Base-by-base conservation (phyloP, 2,797 vertebrate genomes). In the Chanos chanos region DNA sequence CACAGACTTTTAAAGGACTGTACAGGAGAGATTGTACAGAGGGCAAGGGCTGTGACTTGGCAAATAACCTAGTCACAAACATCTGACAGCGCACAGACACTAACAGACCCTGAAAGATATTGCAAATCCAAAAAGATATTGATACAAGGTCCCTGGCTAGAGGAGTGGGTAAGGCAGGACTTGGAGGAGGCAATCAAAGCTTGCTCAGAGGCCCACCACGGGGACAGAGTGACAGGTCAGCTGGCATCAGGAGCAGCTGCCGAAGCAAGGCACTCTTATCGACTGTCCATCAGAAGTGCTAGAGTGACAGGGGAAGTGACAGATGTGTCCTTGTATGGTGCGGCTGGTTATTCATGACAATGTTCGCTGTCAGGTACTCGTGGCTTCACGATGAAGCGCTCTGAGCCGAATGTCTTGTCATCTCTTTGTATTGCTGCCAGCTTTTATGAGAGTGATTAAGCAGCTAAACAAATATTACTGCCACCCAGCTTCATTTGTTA, bases 401-500 rank as follows among this genome's bases (percentile, higher is more conserved):
- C 30, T n/a, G 49, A 54, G 44, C 47, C 61, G 27, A 7, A 57
- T 54, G 33, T 63, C 50, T 50, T 44, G 44, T 39, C 64, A 40
- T 59, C 36, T 60, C 47, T 53, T 40, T 57, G 39, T 40, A 56
- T 70, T 44, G 40, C 50, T 61, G 56, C 49, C 39, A 61, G 44
- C 52, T 45, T 49, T 28, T 9, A 66, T 12, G 21, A 66, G 50
- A 59, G 41, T 62, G 34, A 50, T 43, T 66, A 57, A 39, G 34
- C 12, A 44, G 22, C 53, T 39, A 39, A 49, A 50, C 56, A 56
- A 55, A 50, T 34, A 33, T 28, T 54, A 59, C 36, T 36, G 30
- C 44, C 61, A 55, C 50, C 68, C 50, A 61, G n/a, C 70, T 65
- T 61, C 60, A 65, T 70, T 65, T 65, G 57, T 44, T 56, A 65